Base-by-base conservation (phyloP, 2,797 vertebrate genomes). In the Arctocebus calabarensis region DNA sequence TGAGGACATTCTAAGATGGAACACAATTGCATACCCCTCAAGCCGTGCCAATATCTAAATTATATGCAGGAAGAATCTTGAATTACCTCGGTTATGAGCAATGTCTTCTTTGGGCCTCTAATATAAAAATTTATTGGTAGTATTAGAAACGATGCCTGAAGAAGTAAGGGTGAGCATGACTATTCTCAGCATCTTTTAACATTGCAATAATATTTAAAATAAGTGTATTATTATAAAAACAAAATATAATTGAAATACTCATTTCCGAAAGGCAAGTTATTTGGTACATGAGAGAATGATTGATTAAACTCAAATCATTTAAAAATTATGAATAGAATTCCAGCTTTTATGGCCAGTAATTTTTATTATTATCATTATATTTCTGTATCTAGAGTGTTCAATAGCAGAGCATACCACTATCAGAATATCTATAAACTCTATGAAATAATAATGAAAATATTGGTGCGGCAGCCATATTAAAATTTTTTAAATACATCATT, bases 361-460 rank as follows among this genome's bases (percentile, higher is more conserved):
- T 83, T n/a, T 73, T 71, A 57, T 73, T 84, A 68, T 52, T 79
- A 32, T 52, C 74, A 32, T 73, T 32, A 32, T 71, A 34, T 71
- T 75, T 2, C 34, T 1, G 68, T 1, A 57, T 85, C 29, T 73
- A 17, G 61, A 68, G 25, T 57, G 32, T 23, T 93, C 34, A 77
- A 27, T 19, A 66, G 7, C 17, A 78, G n/a, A 57, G 3, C 29
- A 13, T 16, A 8, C 32, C 37, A 48, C 25, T 70, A 1, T 70
- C 52, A 12, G 10, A 27, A 5, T 55, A 20, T 23, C 43, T 82
- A 0, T 45, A 64, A 61, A 77, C 23, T 52, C 62, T n/a, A 55
- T 8, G 59, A 83, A n/a, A 23, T 68, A 71, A 7, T 78, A 93
- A n/a, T 79, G 57, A 88, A 74, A 96, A 57, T 37, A 48, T 29